A percentile compares a stretch with the other conserved stretches of the same genome.
Evolutionary conservation across 2,888 invertebrate genomes (phyloP).

Genomic region (Hypomecis atomaria): DNA sequence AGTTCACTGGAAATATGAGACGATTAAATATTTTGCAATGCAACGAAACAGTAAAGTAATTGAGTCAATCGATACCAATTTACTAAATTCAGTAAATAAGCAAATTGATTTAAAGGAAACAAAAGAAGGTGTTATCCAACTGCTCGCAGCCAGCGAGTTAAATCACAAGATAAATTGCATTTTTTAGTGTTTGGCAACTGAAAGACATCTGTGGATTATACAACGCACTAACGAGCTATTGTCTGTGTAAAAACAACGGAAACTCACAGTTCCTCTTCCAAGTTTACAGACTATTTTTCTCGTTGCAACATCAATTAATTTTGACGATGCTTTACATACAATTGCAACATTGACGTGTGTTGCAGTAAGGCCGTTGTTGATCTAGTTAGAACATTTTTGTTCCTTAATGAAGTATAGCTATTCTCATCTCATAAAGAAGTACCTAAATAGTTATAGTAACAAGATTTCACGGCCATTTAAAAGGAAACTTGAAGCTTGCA

Average conservation of each 20-base stretch:
- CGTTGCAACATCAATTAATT: constrained; percentile 50
- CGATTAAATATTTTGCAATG: constrained; percentile 15
- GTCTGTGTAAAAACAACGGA: constrained; percentile 55
- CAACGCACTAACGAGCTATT: constrained; percentile 58
- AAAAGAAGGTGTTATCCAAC: constrained; percentile 31
- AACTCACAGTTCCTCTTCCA: constrained; percentile 67
- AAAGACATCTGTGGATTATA: constrained; percentile 48
- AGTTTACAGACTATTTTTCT: constrained; percentile 53
- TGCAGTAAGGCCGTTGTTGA: constrained; percentile 8
- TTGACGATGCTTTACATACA: constrained; percentile 33
- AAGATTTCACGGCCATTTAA: too few species aligned
- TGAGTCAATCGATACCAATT: constrained; percentile 18
- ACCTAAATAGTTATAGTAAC: too few species aligned
- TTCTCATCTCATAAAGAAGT: too few species aligned
- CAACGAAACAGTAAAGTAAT: constrained; percentile 10
- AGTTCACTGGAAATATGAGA: constrained; percentile 15
- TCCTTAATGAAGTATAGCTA: too few species aligned
- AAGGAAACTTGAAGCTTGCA: too few species aligned
- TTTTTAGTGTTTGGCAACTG: constrained; percentile 49
- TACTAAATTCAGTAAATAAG: constrained; percentile 17
- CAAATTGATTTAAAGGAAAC: constrained; percentile 30
- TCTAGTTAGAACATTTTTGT: too few species aligned
- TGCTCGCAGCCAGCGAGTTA: constrained; percentile 42
- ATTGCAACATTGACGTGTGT: constrained; percentile 22
- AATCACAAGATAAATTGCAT: constrained; percentile 51